phyloP scores from a whole-genome alignment of 2,888 invertebrate genomes.

The Agrotis ipsilon region DNA sequence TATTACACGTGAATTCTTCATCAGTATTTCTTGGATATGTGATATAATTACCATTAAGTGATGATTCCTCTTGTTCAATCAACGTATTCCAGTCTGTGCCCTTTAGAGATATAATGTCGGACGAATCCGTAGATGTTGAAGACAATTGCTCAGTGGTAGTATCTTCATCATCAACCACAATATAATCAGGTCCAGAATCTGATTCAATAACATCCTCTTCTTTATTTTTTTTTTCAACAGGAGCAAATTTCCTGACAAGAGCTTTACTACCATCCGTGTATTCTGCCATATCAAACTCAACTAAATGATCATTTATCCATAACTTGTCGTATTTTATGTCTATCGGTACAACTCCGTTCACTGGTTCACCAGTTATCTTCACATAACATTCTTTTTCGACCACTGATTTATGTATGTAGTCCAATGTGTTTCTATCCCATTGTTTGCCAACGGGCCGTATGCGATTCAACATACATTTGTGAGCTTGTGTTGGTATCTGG shows the following conservation, averaged over 20 bases:
- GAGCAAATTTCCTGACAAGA: conserved; percentile 73
- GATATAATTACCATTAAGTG: conserved; percentile 64
- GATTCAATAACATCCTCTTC: conserved; percentile 64
- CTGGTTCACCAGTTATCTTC: conserved; percentile 79
- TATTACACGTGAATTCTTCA: conserved; percentile 78
- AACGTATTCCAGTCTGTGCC: conserved; percentile 80
- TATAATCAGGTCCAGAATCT: conserved; percentile 81
- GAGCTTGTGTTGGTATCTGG: conserved; percentile 93
- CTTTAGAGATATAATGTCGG: conserved; percentile 68
- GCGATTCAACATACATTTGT: conserved; percentile 90
- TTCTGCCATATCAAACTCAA: conserved; percentile 85
- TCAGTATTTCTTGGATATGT: conserved; percentile 71
- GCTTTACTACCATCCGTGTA: conserved; percentile 81
- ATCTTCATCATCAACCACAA: conserved; percentile 73
- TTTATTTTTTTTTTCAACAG: conserved; percentile 38
- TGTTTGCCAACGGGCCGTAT: conserved; percentile 75
- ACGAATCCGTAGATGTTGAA: conserved; percentile 67
- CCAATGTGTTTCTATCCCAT: conserved; percentile 91
- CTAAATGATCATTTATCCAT: conserved; percentile 87
- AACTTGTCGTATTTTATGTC: conserved; percentile 82
- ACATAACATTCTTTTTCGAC: conserved; percentile 91
- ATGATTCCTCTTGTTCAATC: conserved; percentile 74
- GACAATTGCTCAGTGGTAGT: conserved; percentile 55
- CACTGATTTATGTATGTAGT: conserved; percentile 91
- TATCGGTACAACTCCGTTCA: conserved; percentile 78